These are phyloP conservation scores for Myotis brandtii DNA, from an alignment of 2,113 vertebrate species.

Conservation along the genomic window DNA sequence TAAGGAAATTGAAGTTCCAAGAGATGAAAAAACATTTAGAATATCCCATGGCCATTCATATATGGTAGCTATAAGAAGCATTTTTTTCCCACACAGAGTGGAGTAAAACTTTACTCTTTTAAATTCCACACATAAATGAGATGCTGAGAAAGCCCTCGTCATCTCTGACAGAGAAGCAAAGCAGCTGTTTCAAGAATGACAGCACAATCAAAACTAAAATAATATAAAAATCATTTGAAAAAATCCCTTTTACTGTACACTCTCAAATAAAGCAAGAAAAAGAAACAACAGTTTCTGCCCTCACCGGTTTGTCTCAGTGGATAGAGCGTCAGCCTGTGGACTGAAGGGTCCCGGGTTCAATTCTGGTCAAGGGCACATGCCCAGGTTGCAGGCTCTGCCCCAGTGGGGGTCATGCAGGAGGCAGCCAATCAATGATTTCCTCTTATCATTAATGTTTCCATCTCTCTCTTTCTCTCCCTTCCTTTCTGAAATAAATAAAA, in stretches of 20 bases:
- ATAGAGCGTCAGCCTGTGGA: too few relatives aligned
- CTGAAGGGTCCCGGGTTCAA: too few relatives aligned
- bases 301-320: too few relatives aligned
- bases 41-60: not conserved
- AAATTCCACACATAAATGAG: constrained; percentile 83
- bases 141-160: constrained; percentile 85
- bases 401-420: too few relatives aligned
- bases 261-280: constrained; percentile 86
- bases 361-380: too few relatives aligned
- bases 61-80: not conserved
- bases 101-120: constrained; percentile 87
- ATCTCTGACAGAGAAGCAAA: constrained; percentile 87
- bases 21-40: not conserved
- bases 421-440: too few relatives aligned
- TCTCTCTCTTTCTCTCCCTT: too few relatives aligned
- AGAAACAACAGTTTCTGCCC: constrained; percentile 76
- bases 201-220: constrained; percentile 90
- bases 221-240: constrained; percentile 80
- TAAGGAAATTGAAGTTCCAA: not conserved
- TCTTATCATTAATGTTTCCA: too few relatives aligned
- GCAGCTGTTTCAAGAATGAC: constrained; percentile 86
- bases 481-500: too few relatives aligned
- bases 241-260: constrained; percentile 85
- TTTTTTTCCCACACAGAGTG: constrained; percentile 80
- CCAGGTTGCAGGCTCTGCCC: too few relatives aligned